Percentiles rank a stretch among this genome's conserved stretches.
Conservation (phyloP, 2,888 invertebrate genomes). For the Drosophila atripex region DNA sequence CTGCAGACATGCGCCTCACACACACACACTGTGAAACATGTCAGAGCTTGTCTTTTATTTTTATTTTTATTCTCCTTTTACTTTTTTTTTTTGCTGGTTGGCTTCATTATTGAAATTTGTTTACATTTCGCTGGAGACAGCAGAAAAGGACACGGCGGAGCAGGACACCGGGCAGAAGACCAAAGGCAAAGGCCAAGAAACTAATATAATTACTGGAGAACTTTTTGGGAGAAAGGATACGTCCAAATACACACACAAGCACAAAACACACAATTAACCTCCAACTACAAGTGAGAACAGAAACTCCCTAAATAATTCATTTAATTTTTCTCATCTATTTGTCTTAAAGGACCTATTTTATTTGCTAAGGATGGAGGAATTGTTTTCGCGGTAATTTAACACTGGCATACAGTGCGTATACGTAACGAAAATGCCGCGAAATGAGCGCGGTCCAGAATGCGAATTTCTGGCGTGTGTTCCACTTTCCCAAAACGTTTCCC, state of each 20-base stretch:
- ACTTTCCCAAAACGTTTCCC: constrained; percentile 64
- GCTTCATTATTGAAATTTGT: constrained; percentile 43
- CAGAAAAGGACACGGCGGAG: constrained; percentile 6
- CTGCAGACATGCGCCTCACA: constrained; percentile 47
- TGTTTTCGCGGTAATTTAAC: constrained; percentile 14
- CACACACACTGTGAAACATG: background rate
- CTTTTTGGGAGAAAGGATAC: background rate
- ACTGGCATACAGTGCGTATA: constrained; percentile 42
- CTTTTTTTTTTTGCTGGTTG: constrained; percentile 21
- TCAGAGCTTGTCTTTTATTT: constrained; percentile 1
- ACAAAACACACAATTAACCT: background rate
- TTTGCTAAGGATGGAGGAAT: background rate
- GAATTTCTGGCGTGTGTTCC: constrained; percentile 50
- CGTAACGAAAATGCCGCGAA: constrained; percentile 47
- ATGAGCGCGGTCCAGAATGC: constrained; percentile 30
- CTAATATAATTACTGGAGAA: background rate
- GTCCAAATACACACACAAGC: constrained; percentile 1
- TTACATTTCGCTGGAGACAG: constrained; percentile 38
- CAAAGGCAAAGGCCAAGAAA: background rate
- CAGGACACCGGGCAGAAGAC: background rate
- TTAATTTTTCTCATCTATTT: constrained; percentile 1
- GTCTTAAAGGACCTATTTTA: background rate
- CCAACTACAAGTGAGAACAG: background rate
- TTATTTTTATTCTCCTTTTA: constrained; percentile 14
- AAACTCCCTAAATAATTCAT: background rate